These are phyloP conservation scores for Setophaga petechia DNA, from an alignment of 2,113 vertebrate genomes.

Conservation along the genomic window DNA sequence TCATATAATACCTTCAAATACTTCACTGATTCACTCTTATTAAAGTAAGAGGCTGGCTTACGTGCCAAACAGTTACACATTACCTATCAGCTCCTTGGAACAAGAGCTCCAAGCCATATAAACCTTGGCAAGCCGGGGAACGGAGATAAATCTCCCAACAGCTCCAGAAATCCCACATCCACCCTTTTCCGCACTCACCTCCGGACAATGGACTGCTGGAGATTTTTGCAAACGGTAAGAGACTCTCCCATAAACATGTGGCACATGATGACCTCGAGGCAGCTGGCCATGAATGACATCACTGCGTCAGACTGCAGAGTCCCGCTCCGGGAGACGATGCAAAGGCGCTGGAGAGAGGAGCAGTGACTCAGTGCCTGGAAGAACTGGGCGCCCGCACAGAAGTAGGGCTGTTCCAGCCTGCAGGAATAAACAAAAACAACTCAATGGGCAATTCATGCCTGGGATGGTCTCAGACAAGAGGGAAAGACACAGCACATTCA, in stretches of 20 bases:
- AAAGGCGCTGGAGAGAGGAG: slow-evolving; percentile 84
- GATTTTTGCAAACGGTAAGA: slow-evolving; percentile 85
- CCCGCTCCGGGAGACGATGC: slow-evolving; percentile 91
- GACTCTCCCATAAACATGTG: slow-evolving; percentile 95
- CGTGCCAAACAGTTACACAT: slow-evolving; percentile 22
- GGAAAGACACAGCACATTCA: background rate
- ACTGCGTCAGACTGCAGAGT: slow-evolving; percentile 88
- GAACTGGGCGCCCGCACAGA: slow-evolving; percentile 86
- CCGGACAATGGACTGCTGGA: slow-evolving; percentile 87
- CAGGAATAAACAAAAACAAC: background rate
- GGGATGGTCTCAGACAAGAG: background rate
- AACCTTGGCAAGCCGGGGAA: background rate
- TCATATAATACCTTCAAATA: background rate
- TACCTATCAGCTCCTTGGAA: slow-evolving; percentile 44
- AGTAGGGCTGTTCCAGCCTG: slow-evolving; percentile 95
- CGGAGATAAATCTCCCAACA: background rate
- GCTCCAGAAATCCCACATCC: slow-evolving; percentile 4
- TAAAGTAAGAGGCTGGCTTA: background rate
- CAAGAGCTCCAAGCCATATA: background rate
- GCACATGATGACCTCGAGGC: slow-evolving; percentile 84
- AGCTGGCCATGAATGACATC: slow-evolving; percentile 85
- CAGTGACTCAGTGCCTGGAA: slow-evolving; percentile 92
- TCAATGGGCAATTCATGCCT: background rate
- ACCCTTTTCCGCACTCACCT: slow-evolving; percentile 76
- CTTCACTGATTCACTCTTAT: slow-evolving; percentile 41